Evolutionary conservation across 2,113 vertebrate genomes (phyloP), one percentile per base, ranked within the genome.

Genomic region (Cyanoliseus patagonus): DNA sequence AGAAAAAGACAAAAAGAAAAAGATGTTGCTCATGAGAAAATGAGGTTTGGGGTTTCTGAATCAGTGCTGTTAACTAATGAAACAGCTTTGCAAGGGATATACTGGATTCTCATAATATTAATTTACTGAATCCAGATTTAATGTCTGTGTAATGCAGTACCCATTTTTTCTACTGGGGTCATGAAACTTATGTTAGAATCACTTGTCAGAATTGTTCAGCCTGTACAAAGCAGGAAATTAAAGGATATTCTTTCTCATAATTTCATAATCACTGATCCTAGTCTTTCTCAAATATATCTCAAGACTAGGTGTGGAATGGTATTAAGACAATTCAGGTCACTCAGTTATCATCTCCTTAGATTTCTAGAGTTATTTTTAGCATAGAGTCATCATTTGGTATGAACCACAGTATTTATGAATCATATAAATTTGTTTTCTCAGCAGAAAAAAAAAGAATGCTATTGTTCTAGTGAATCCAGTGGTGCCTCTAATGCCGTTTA

Each of bases 1-100:
- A 31, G 1, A 10, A 9, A 17, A 23, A 5, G 5, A 20, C 7
- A 9, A 4, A 2, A 10, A n/a, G 11, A 4, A 41, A 24, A 2
- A 8, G 1, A 42, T 3, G 15, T 16, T 20, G 1, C 23, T 81
- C 2, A 44, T 59, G 7, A 83, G 52, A 83, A 81, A 31, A 6
- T 52, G 14, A 74, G 6, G 20, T 52, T 33, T 62, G 49, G 3
- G 3, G 8, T 82, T 62, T 78, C 46, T 14, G 39, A 12, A 44
- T 57, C 35, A 44, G 8, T 57, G 19, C 2, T 57, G 37, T 39
- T 67, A 78, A 44, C 11, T 81, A 78, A 89, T 63, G 31, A 70
- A 84, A 52, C 3, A 53, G 7, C 78, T 82, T 87, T 87, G 6
- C 14, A 63, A 30, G 5, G 14, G 8, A 27, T 85, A 53, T 44